Base-by-base conservation (phyloP, 2,797 vertebrate species). In the Falco rusticolus region DNA sequence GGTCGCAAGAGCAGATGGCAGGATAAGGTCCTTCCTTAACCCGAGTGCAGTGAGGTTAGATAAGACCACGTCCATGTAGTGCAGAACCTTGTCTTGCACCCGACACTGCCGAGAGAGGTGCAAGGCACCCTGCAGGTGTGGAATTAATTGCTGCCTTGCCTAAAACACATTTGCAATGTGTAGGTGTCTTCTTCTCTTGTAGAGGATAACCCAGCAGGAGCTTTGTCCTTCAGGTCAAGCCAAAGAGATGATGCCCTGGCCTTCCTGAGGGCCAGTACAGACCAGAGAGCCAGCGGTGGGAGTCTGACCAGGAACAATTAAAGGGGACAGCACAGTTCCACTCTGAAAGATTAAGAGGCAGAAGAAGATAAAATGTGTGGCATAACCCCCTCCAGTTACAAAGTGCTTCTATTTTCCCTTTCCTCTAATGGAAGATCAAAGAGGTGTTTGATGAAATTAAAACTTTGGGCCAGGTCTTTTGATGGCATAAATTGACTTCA, bases 401-500 rank as follows among this genome's bases (percentile, higher is more conserved):
- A 81, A 94, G 68, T 26, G 50, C 45, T 95, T 85, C 61, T 75
- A 50, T 93, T 96, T 96, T 92, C 69, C 82, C 87, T 94, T 91
- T 86, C 72, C 57, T 95, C 89, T 83, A 81, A 93, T 84, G 56
- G 71, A 54, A 96, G 96, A 97, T 96, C 96, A 97, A 97, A 97
- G 95, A 90, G 87, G 69, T 0, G 79, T 96, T 96, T 96, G 95
- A 97, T 96, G 96, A 85, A 97, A 85, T 76, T n/a, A 76, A 87
- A 88, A 84, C 54, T 43, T 33, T 69, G 91, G 95, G 92, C 94
- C 80, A 94, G 92, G 84, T 96, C 95, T 94, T 97, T 97, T 97
- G 96, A 97, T 97, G 96, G 90, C 94, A 96, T 82, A 84, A 92
- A 72, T 96, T 96, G 96, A 96, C 89, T 95, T 16, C 24, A 22